phyloP scores from a whole-genome alignment of 2,797 vertebrate species.

The Myripristis murdjan region DNA sequence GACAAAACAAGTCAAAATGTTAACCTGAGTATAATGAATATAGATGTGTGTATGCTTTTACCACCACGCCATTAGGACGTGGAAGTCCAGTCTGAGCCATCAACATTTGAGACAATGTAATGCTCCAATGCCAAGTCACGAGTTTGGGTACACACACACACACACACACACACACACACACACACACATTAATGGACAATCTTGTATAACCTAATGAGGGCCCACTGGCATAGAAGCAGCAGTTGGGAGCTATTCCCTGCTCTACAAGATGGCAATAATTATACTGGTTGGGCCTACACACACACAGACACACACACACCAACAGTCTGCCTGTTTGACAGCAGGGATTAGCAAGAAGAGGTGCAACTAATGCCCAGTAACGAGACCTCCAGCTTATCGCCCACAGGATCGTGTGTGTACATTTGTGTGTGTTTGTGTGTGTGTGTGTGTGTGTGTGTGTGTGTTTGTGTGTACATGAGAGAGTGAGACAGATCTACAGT shows the following conservation, averaged over 20 bases:
- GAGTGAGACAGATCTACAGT: conserved; percentile 30
- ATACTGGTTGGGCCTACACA: conserved; percentile 51
- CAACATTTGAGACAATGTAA: conserved; percentile 15
- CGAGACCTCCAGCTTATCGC: conserved; percentile 78
- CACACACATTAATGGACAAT: conserved; percentile 49
- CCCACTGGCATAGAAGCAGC: conserved; percentile 57
- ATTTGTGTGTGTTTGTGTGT: conserved; percentile 14
- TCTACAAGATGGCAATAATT: conserved; percentile 75
- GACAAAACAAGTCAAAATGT: too few relatives aligned
- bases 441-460: conserved; percentile 25
- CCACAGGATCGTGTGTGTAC: conserved; percentile 63
- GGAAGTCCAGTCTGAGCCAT: background rate
- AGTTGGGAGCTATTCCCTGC: conserved; percentile 65
- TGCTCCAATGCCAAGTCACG: conserved; percentile 11
- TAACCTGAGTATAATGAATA: too few relatives aligned
- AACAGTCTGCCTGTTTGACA: conserved; percentile 70
- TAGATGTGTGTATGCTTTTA: too few relatives aligned
- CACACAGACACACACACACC: conserved; percentile 20
- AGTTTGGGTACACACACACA: conserved; percentile 13
- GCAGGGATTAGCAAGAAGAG: conserved; percentile 76
- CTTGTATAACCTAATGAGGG: conserved; percentile 71
- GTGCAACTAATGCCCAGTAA: conserved; percentile 79
- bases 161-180: conserved; percentile 12
- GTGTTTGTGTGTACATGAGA: conserved; percentile 31
- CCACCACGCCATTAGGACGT: background rate